Evolutionary conservation across 1,140 invertebrate genomes (phyloP).

Genomic region (Drosophila insularis): DNA sequence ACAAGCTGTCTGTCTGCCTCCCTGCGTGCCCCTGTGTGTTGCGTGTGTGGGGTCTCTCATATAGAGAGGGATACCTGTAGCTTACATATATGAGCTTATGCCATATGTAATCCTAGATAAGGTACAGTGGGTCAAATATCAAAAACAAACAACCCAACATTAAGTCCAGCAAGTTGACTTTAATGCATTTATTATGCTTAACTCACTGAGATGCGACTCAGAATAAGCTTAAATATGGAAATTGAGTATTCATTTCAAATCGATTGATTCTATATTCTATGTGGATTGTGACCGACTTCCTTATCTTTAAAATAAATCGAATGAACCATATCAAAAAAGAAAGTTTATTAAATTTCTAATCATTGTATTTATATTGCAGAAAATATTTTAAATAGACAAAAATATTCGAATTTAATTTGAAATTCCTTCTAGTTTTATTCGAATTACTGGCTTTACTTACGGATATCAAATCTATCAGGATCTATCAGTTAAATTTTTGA

Average conservation of each 20-base stretch:
- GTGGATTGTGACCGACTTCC: no score
- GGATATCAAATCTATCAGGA: no score
- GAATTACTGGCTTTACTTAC: no score
- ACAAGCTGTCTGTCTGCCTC: neutral
- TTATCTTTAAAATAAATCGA: no score
- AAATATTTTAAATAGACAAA: no score
- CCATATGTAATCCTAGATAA: slow-evolving; percentile 44
- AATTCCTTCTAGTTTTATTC: no score
- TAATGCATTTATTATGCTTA: slow-evolving; percentile 8
- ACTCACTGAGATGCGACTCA: neutral
- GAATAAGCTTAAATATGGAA: neutral
- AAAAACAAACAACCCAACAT: slow-evolving; percentile 32
- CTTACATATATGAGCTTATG: neutral
- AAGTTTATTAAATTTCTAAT: no score
- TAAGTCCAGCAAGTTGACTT: slow-evolving; percentile 24
- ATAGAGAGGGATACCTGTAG: neutral
- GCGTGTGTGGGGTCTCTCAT: slow-evolving; percentile 47
- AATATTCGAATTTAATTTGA: no score
- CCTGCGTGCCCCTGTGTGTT: neutral
- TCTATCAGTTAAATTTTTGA: no score
- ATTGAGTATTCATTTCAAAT: slow-evolving; percentile 12
- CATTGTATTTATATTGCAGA: no score
- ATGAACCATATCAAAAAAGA: no score
- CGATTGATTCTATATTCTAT: no score
- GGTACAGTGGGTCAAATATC: slow-evolving; percentile 42